Conservation (phyloP, 2,113 vertebrate species). For the Speoplatyrhinus poulsoni region DNA sequence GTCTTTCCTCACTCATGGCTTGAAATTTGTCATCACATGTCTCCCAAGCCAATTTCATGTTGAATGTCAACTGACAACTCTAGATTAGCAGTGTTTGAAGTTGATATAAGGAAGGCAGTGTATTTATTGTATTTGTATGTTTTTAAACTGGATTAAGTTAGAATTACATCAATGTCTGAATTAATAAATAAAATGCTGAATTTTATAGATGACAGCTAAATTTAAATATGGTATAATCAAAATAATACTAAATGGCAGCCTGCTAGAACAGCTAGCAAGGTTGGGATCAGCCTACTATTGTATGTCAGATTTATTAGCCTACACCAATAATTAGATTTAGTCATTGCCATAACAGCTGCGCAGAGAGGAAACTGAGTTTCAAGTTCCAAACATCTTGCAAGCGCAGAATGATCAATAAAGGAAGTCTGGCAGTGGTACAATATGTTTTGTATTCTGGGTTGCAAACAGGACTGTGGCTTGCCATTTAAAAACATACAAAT, state of each 20-base stretch:
- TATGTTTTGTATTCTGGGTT: not conserved
- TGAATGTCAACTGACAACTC: not conserved
- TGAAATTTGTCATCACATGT: slow-evolving; percentile 43
- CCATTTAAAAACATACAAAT: not conserved
- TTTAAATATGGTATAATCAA: too few relatives aligned
- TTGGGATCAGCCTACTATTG: not conserved
- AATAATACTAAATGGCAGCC: too few relatives aligned
- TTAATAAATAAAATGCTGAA: too few relatives aligned
- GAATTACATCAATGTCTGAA: too few relatives aligned
- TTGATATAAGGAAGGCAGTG: too few relatives aligned
- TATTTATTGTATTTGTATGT: too few relatives aligned
- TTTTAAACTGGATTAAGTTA: too few relatives aligned
- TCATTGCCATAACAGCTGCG: not conserved
- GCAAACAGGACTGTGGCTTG: not conserved
- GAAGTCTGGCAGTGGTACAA: not conserved
- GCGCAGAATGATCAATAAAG: not conserved
- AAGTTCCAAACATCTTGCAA: not conserved
- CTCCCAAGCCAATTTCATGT: not conserved
- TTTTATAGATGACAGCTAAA: not conserved
- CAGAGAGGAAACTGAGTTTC: not conserved
- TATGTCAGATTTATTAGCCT: not conserved
- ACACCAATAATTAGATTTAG: not conserved
- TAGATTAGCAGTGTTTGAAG: not conserved
- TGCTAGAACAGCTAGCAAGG: too few relatives aligned
- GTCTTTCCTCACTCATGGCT: slow-evolving; percentile 5